A percentile compares a stretch with the other conserved stretches of the same genome.
Evolutionary conservation across 2,888 invertebrate genomes (phyloP).

Genomic region (Calameuta pallipes): DNA sequence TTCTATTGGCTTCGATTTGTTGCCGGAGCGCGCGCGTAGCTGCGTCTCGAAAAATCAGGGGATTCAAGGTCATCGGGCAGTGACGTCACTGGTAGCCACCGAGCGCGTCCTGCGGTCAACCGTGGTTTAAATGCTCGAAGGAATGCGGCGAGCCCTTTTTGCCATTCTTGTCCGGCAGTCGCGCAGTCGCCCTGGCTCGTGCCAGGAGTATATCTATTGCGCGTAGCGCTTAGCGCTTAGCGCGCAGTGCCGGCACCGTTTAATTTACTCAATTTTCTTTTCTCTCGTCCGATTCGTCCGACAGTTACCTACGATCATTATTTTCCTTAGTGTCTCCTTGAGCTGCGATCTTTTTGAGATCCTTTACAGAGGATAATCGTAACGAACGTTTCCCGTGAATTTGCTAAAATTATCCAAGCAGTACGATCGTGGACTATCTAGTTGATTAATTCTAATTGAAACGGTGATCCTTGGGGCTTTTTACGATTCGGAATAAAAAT

Average conservation of each 20-base stretch:
- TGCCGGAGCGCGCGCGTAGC: not conserved
- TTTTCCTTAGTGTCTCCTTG: not conserved
- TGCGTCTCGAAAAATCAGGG: not conserved
- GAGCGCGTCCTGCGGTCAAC: conserved; percentile 47
- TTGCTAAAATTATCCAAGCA: no score
- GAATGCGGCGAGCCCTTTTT: conserved; percentile 65
- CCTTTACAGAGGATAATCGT: no score
- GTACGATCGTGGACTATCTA: no score
- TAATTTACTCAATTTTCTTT: not conserved
- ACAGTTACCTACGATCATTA: not conserved
- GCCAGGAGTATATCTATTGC: not conserved
- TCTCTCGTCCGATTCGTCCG: not conserved
- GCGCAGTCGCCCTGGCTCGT: conserved; percentile 14
- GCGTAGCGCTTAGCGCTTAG: not conserved
- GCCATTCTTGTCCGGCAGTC: conserved; percentile 41
- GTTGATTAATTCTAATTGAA: no score
- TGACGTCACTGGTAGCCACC: conserved; percentile 33
- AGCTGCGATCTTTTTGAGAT: no score
- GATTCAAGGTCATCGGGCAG: conserved; percentile 14
- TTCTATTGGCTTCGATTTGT: not conserved
- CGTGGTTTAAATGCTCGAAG: conserved; percentile 63
- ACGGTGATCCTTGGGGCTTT: no score
- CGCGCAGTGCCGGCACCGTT: not conserved
- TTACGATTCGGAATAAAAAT: no score
- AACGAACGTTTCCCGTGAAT: no score